phyloP scores from a whole-genome alignment of 2,113 vertebrate species.

The Gobiocypris rarus region DNA sequence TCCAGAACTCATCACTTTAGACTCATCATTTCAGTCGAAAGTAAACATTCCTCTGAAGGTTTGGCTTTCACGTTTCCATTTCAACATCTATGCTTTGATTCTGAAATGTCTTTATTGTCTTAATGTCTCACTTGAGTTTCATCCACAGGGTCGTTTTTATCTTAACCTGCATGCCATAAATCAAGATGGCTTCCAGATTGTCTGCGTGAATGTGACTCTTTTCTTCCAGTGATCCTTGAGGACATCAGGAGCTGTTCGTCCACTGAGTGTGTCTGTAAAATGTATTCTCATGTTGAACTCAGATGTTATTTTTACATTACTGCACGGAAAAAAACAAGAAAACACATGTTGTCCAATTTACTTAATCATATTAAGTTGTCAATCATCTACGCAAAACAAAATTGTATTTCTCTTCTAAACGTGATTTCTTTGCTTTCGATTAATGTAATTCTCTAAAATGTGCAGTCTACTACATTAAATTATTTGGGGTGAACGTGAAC shows the following conservation, averaged over 20 bases:
- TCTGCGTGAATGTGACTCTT: constrained; percentile 32
- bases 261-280: not conserved
- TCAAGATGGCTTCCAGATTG: constrained; percentile 47
- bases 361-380: no score
- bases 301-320: not conserved
- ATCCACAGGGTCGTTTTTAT: constrained; percentile 31
- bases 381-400: no score
- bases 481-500: no score
- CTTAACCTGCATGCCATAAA: constrained; percentile 6
- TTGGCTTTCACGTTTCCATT: not conserved
- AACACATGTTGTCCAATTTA: no score
- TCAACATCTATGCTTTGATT: not conserved
- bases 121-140: not conserved
- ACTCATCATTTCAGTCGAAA: not conserved
- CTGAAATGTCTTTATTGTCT: not conserved
- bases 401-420: no score
- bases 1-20: constrained; percentile 14
- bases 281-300: not conserved
- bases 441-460: no score
- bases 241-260: not conserved
- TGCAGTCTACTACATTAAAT: no score
- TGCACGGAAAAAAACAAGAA: not conserved
- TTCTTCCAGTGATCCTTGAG: constrained; percentile 5
- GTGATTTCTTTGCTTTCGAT: no score
- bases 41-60: constrained; percentile 17